Evolutionary conservation across 2,797 vertebrate genomes (phyloP).

Genomic region (Tinamus major): DNA sequence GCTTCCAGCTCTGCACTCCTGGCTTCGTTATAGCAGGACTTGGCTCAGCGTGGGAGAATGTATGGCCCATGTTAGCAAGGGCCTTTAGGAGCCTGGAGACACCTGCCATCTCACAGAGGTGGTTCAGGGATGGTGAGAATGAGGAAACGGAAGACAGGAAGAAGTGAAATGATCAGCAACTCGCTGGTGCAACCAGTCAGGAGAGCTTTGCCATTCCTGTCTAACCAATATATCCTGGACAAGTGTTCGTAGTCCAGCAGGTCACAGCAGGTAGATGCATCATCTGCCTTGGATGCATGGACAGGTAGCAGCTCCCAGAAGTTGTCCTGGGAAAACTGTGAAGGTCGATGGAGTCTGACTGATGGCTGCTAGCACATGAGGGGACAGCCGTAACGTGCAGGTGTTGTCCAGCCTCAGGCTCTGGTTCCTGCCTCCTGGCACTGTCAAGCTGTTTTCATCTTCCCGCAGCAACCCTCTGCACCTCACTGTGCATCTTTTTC

Average conservation of each 20-base stretch:
- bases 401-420: not conserved
- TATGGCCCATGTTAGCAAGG: not conserved
- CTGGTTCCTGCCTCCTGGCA: not conserved
- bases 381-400: not conserved
- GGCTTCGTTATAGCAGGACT: not conserved
- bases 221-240: not conserved
- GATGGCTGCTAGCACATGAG: too few species aligned
- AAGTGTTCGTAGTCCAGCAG: not conserved
- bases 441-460: constrained; percentile 9
- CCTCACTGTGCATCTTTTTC: not conserved
- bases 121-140: not conserved
- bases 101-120: not conserved
- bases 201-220: not conserved
- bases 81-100: accelerated
- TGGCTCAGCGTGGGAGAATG: not conserved
- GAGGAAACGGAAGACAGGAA: not conserved
- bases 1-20: not conserved
- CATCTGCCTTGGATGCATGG: not conserved
- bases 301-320: not conserved
- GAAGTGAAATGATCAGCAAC: not conserved
- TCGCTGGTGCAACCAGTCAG: not conserved
- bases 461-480: not conserved
- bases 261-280: too few species aligned
- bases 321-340: not conserved
- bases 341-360: not conserved